Percentiles rank a stretch among this genome's conserved stretches.
phyloP scores from a whole-genome alignment of 2,888 invertebrate genomes.

The Meganola albula region DNA sequence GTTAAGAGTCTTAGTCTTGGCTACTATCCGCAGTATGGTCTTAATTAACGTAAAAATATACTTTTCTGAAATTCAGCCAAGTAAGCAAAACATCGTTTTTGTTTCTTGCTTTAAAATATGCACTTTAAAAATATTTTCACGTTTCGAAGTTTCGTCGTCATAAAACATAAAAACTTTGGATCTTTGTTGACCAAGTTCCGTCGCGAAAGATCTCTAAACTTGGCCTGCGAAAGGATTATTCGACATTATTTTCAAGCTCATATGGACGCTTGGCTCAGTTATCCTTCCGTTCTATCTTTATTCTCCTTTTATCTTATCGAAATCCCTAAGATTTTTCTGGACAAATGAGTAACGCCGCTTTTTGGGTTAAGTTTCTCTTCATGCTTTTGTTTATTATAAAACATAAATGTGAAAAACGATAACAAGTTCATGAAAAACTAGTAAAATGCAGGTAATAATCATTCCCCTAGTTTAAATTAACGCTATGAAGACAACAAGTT shows the following conservation, averaged over 20 bases:
- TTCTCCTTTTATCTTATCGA: slow-evolving; percentile 61
- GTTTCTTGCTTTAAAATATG: slow-evolving; percentile 23
- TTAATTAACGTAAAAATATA: too few relatives aligned
- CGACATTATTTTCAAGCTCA: slow-evolving; percentile 58
- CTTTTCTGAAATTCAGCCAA: too few relatives aligned
- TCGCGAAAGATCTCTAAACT: slow-evolving; percentile 26
- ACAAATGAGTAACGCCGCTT: slow-evolving; percentile 47
- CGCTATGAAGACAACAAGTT: too few relatives aligned
- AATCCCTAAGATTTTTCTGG: slow-evolving; percentile 47
- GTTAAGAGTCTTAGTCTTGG: too few relatives aligned
- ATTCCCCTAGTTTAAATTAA: too few relatives aligned
- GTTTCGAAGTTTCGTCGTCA: slow-evolving; percentile 19
- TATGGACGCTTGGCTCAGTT: slow-evolving; percentile 43
- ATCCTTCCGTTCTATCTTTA: slow-evolving; percentile 63
- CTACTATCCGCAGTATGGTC: too few relatives aligned
- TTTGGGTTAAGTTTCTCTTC: too few relatives aligned
- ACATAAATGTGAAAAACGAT: too few relatives aligned
- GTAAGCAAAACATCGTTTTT: too few relatives aligned
- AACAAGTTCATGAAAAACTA: too few relatives aligned
- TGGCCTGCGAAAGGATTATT: slow-evolving; percentile 34
- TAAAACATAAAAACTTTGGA: slow-evolving; percentile 23
- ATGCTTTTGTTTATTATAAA: too few relatives aligned
- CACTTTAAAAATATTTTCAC: slow-evolving; percentile 13
- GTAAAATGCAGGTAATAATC: too few relatives aligned
- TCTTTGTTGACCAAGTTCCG: slow-evolving; percentile 34